These are phyloP conservation scores for Betta splendens DNA, from an alignment of 2,797 vertebrate genomes.

Conservation along the genomic window DNA sequence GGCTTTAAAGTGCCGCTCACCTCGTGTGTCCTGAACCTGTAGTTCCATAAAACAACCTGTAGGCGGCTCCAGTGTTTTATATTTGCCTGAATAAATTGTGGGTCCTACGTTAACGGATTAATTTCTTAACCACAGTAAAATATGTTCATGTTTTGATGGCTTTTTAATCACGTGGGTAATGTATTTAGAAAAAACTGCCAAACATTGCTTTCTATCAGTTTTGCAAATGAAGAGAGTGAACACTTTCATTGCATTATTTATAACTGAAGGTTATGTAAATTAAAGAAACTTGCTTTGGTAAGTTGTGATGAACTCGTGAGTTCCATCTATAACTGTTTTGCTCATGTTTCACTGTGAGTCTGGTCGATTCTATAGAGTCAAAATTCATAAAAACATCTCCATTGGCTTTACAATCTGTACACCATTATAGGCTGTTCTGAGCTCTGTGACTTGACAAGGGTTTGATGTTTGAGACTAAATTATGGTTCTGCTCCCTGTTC, in stretches of 20 bases:
- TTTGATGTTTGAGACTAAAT: not conserved
- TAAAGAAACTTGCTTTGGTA: slow-evolving; percentile 5
- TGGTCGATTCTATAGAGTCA: not conserved
- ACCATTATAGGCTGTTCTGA: not conserved
- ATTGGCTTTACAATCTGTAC: not conserved
- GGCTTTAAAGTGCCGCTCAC: slow-evolving; percentile 4
- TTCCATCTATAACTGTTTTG: slow-evolving; percentile 7
- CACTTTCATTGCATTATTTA: slow-evolving; percentile 1
- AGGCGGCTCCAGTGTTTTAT: slow-evolving; percentile 61
- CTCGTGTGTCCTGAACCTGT: slow-evolving; percentile 17
- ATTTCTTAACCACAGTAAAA: slow-evolving; percentile 3
- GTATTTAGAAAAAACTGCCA: slow-evolving; percentile 10
- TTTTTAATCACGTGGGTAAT: slow-evolving; percentile 3
- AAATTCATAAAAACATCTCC: not conserved
- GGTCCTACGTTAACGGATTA: not conserved
- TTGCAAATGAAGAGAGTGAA: not conserved
- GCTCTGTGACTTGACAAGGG: not conserved
- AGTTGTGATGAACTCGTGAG: not conserved
- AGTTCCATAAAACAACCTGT: slow-evolving; percentile 38
- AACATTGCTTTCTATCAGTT: not conserved
- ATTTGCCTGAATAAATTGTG: not conserved
- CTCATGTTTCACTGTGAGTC: not conserved
- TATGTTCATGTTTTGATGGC: not conserved
- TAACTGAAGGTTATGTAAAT: slow-evolving; percentile 17
- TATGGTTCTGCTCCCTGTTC: slow-evolving; percentile 8